These are phyloP conservation scores for Plutella xylostella DNA, from an alignment of 2,888 invertebrate species.

Conservation along the genomic window DNA sequence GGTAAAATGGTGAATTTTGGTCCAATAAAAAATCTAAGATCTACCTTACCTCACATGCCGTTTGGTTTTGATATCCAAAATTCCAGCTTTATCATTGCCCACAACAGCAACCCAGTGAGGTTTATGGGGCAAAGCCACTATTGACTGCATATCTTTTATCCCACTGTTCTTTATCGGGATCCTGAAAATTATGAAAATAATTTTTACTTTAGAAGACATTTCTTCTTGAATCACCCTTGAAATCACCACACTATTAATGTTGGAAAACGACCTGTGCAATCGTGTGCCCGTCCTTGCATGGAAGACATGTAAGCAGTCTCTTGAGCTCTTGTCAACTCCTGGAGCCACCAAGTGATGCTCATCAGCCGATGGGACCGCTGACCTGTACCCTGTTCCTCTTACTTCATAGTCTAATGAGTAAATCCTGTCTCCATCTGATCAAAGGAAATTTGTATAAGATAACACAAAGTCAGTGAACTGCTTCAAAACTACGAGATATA, in stretches of 20 bases:
- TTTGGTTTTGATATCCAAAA: slow-evolving; percentile 90
- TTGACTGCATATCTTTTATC: slow-evolving; percentile 76
- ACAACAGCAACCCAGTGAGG: slow-evolving; percentile 88
- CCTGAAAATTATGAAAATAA: too few relatives aligned
- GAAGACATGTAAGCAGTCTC: slow-evolving; percentile 86
- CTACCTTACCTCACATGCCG: slow-evolving; percentile 79
- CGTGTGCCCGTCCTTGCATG: slow-evolving; percentile 82
- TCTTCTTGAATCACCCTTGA: too few relatives aligned
- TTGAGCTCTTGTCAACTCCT: slow-evolving; percentile 84
- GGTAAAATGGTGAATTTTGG: too few relatives aligned
- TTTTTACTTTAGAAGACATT: too few relatives aligned
- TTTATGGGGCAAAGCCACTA: slow-evolving; percentile 88
- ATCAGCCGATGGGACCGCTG: slow-evolving; percentile 86
- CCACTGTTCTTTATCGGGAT: slow-evolving; percentile 63
- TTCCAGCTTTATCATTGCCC: slow-evolving; percentile 89
- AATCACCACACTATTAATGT: too few relatives aligned
- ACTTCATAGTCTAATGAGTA: slow-evolving; percentile 88
- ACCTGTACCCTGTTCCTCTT: slow-evolving; percentile 78
- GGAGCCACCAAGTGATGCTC: slow-evolving; percentile 81
- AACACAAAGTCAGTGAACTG: too few relatives aligned
- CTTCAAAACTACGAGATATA: too few relatives aligned
- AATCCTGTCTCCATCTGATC: slow-evolving; percentile 77
- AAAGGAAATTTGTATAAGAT: slow-evolving; percentile 4
- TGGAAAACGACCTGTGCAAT: slow-evolving; percentile 56
- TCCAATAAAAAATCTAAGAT: too few relatives aligned